A percentile compares a stretch with the other conserved stretches of the same genome.
phyloP scores from a whole-genome alignment of 2,113 vertebrate genomes.

The Cyprinodon tularosa region DNA sequence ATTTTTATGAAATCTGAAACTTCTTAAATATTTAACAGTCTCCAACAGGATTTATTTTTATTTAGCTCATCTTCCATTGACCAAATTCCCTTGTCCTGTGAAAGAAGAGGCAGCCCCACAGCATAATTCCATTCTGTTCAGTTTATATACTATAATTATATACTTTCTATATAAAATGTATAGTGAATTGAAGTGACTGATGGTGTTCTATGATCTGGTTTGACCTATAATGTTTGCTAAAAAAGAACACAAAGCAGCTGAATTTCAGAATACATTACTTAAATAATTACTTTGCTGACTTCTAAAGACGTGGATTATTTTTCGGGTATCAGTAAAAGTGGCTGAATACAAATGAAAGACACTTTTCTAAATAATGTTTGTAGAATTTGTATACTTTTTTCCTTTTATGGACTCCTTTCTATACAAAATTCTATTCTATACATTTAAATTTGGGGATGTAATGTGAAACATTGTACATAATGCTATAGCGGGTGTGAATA shows the following conservation, averaged over 20 bases:
- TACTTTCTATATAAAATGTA: no score
- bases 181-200: no score
- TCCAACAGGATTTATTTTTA: no score
- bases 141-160: no score
- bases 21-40: no score
- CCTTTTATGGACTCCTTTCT: neutral
- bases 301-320: neutral
- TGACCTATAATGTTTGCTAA: neutral
- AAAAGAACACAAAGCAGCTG: neutral
- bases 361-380: neutral
- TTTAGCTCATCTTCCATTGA: no score
- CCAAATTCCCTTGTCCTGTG: neutral
- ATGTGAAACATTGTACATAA: neutral
- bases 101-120: neutral
- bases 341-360: neutral
- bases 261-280: neutral
- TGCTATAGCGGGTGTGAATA: neutral
- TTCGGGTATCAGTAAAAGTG: neutral
- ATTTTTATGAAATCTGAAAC: no score
- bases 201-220: neutral
- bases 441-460: neutral
- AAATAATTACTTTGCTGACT: neutral
- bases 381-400: neutral
- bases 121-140: neutral
- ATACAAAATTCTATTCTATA: neutral